A percentile compares a stretch with the other conserved stretches of the same genome.
phyloP scores from a whole-genome alignment of 2,113 vertebrate species.

The Oryzias javanicus region DNA sequence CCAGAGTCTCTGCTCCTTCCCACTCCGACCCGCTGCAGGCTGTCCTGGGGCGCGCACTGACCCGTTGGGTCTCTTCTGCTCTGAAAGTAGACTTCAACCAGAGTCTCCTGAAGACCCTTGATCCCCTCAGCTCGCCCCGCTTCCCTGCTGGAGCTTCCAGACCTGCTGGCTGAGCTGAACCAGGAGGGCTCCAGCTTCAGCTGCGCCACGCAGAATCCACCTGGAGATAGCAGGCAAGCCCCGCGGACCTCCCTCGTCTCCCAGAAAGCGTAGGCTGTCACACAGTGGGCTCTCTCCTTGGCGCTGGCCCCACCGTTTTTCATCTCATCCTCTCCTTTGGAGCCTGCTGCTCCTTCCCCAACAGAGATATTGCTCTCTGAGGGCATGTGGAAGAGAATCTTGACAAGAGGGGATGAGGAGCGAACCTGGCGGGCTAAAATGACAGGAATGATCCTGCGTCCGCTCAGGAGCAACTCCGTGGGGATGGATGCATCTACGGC shows the following conservation, averaged over 20 bases:
- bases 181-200: conserved; percentile 81
- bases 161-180: conserved; percentile 78
- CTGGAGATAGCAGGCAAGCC: conserved; percentile 78
- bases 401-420: conserved; percentile 78
- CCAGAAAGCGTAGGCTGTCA: conserved; percentile 86
- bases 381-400: conserved; percentile 85
- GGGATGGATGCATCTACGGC: conserved; percentile 78
- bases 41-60: conserved; percentile 78
- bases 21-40: conserved; percentile 63
- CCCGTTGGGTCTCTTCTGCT: conserved; percentile 73
- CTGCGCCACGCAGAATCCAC: conserved; percentile 84
- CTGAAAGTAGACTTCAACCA: conserved; percentile 88
- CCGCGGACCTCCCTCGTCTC: conserved; percentile 83
- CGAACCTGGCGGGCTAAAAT: conserved; percentile 80
- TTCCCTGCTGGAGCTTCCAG: conserved; percentile 76
- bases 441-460: conserved; percentile 79
- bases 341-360: conserved; percentile 30
- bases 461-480: conserved; percentile 77
- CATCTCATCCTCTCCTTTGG: conserved; percentile 18
- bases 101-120: conserved; percentile 72
- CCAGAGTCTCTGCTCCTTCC: conserved; percentile 33
- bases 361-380: conserved; percentile 64
- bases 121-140: conserved; percentile 45
- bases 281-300: conserved; percentile 77
- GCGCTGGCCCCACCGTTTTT: conserved; percentile 25